phyloP scores from a whole-genome alignment of 2,888 invertebrate genomes.

The Eumerus sabulonum region DNA sequence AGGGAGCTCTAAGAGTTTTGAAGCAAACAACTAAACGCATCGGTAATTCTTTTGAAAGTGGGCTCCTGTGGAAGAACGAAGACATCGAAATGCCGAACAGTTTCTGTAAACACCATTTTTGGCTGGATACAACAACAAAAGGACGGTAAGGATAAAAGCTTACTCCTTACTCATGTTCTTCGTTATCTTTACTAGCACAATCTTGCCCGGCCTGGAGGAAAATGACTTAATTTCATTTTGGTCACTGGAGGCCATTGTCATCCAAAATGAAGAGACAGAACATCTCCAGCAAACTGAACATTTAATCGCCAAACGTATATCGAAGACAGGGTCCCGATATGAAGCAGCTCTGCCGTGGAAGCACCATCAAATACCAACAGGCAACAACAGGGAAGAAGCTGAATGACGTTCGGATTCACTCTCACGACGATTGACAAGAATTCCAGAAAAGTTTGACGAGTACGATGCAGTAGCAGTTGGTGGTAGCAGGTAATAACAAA shows the following conservation, averaged over 20 bases:
- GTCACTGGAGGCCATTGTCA: not conserved
- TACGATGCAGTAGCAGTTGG: no score
- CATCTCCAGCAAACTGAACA: not conserved
- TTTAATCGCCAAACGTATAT: not conserved
- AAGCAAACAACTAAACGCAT: conserved; percentile 4
- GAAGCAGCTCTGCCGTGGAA: not conserved
- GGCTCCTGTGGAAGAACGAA: conserved; percentile 6
- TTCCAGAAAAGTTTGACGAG: no score
- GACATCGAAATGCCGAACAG: conserved; percentile 30
- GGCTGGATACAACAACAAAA: no score
- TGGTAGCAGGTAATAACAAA: no score
- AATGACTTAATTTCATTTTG: not conserved
- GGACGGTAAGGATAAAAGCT: no score
- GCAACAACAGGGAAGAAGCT: not conserved
- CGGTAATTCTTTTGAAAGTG: conserved; percentile 1
- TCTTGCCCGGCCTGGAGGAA: no score
- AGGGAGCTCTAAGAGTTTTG: not conserved
- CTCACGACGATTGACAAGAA: not conserved
- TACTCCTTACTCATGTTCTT: no score
- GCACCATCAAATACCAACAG: not conserved
- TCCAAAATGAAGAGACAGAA: not conserved
- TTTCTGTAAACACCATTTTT: no score
- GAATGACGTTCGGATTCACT: not conserved
- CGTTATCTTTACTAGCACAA: no score
- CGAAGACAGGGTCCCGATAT: not conserved